phyloP scores from a whole-genome alignment of 2,888 invertebrate species.

The Monopis laevigella region DNA sequence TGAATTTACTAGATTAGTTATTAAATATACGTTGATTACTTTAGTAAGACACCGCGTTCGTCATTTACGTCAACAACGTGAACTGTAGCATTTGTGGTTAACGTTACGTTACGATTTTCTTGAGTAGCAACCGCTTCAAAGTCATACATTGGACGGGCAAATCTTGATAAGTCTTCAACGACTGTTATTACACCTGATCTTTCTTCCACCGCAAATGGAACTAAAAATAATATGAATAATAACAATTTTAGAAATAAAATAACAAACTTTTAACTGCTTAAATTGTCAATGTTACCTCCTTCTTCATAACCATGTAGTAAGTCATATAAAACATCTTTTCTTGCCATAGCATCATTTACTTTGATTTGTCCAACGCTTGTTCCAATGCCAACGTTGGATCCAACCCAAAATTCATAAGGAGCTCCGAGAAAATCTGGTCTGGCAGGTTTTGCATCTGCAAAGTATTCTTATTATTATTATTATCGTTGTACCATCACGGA shows the following conservation, averaged over 20 bases:
- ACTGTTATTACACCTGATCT: slow-evolving; percentile 88
- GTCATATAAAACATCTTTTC: slow-evolving; percentile 77
- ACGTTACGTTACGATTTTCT: slow-evolving; percentile 66
- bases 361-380: slow-evolving; percentile 88
- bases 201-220: slow-evolving; percentile 93
- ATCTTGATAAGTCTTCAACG: slow-evolving; percentile 77
- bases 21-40: slow-evolving; percentile 36
- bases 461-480: too few species aligned
- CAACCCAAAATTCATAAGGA: slow-evolving; percentile 92
- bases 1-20: slow-evolving; percentile 1
- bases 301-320: slow-evolving; percentile 84
- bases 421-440: slow-evolving; percentile 83
- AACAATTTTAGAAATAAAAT: neutral
- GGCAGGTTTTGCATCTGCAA: slow-evolving; percentile 58
- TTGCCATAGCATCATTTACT: slow-evolving; percentile 76
- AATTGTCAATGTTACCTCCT: slow-evolving; percentile 66
- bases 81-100: slow-evolving; percentile 85
- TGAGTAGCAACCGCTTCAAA: slow-evolving; percentile 85
- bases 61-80: slow-evolving; percentile 83
- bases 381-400: slow-evolving; percentile 84
- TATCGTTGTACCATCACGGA: too few species aligned
- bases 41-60: slow-evolving; percentile 72
- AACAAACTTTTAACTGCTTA: neutral
- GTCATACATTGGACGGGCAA: slow-evolving; percentile 73
- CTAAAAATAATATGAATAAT: slow-evolving; percentile 48